Evolutionary conservation across 1,140 invertebrate species (phyloP).

Genomic region (Papilio machaon): DNA sequence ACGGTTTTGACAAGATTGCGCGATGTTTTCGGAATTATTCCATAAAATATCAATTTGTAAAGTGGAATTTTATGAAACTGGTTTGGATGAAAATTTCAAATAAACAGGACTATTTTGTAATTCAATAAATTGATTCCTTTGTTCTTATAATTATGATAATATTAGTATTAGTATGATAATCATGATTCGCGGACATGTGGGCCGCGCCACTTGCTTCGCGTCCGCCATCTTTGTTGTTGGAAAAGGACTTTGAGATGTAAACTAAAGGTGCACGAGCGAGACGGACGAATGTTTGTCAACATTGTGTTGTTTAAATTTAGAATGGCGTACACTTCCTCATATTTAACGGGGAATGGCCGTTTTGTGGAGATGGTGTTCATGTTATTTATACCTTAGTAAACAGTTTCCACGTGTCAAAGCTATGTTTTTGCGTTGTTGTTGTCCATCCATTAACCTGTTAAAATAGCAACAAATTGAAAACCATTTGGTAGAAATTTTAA

Average conservation of each 20-base stretch:
- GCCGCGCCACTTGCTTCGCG: constrained; percentile 27
- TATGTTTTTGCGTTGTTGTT: neutral
- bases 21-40: too few species aligned
- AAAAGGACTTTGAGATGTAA: constrained; percentile 35
- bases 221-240: constrained; percentile 47
- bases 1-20: too few species aligned
- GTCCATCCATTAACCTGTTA: neutral
- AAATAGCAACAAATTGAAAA: neutral
- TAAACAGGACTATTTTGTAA: neutral
- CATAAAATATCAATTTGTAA: too few species aligned
- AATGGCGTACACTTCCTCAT: constrained; percentile 51
- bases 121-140: neutral
- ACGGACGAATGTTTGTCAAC: constrained; percentile 63
- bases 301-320: constrained; percentile 57
- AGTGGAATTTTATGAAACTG: too few species aligned
- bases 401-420: neutral
- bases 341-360: constrained; percentile 40
- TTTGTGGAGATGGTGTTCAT: neutral
- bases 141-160: constrained; percentile 11
- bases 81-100: neutral
- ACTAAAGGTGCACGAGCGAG: constrained; percentile 40
- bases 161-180: constrained; percentile 36
- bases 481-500: neutral
- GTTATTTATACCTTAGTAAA: constrained; percentile 7
- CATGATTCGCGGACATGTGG: constrained; percentile 46